Evolutionary conservation across 2,113 vertebrate species (phyloP).

Genomic region (Ahaetulla prasina): DNA sequence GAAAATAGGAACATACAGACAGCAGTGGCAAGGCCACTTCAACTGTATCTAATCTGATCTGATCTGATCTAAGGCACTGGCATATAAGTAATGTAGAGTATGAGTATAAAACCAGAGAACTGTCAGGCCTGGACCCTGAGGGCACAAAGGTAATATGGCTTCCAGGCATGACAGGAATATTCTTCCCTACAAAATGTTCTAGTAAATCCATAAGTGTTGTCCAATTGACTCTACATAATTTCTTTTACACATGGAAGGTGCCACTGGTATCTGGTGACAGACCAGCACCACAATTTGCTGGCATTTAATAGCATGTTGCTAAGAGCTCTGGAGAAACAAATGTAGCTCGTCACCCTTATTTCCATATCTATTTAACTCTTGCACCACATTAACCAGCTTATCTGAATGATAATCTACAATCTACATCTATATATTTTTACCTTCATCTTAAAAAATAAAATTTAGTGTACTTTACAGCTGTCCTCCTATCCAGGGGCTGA

Average conservation of each 20-base stretch:
- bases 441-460: background rate
- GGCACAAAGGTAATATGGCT: too few species aligned
- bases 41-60: background rate
- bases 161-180: too few species aligned
- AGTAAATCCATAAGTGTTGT: background rate
- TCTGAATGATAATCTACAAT: background rate
- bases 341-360: background rate
- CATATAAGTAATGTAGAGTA: background rate
- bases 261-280: background rate
- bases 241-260: background rate
- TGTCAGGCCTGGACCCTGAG: too few species aligned
- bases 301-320: background rate
- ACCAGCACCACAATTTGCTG: background rate
- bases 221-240: background rate
- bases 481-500: background rate
- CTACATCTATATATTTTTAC: background rate
- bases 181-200: background rate
- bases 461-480: background rate
- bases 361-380: background rate
- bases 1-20: background rate
- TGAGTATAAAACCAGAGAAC: background rate
- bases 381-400: background rate
- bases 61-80: background rate
- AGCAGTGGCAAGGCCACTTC: background rate
- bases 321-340: background rate